Conservation (phyloP, 2,113 vertebrate species). For the Fregetta grallaria region DNA sequence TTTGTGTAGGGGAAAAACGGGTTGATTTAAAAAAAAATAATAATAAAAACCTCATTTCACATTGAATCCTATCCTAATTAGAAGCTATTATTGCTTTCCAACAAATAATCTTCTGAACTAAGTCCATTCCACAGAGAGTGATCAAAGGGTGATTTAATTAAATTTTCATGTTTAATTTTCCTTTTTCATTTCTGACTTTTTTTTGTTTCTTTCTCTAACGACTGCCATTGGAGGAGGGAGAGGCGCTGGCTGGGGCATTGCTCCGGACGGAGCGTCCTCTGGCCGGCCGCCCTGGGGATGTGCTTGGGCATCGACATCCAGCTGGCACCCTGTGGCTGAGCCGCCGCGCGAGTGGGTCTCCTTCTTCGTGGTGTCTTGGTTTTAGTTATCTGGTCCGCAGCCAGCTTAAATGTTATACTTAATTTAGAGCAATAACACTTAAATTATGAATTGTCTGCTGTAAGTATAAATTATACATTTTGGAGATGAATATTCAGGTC, state of each 20-base stretch:
- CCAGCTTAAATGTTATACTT: constrained; percentile 45
- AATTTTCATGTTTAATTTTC: constrained; percentile 78
- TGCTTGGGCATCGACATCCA: not conserved
- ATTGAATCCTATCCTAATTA: constrained; percentile 34
- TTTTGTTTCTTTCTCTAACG: not conserved
- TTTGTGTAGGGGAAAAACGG: not conserved
- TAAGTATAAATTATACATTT: constrained; percentile 66
- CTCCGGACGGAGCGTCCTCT: not conserved
- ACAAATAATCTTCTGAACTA: constrained; percentile 59
- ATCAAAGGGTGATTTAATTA: constrained; percentile 74
- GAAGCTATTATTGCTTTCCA: constrained; percentile 65
- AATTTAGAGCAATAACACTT: constrained; percentile 69
- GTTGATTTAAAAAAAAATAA: constrained; percentile 6
- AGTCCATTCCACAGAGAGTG: constrained; percentile 47
- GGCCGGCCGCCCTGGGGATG: fast-evolving
- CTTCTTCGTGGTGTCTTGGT: not conserved
- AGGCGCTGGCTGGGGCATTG: not conserved
- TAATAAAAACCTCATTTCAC: not conserved
- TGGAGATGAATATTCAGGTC: constrained; percentile 50
- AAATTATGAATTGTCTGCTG: constrained; percentile 69
- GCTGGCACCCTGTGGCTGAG: fast-evolving
- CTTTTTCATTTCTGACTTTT: constrained; percentile 37
- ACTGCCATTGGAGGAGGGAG: not conserved
- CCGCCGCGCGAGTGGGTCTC: fast-evolving
- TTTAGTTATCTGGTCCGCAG: constrained; percentile 1